phyloP scores from a whole-genome alignment of 2,888 invertebrate genomes.

The Pimpla rufipes region DNA sequence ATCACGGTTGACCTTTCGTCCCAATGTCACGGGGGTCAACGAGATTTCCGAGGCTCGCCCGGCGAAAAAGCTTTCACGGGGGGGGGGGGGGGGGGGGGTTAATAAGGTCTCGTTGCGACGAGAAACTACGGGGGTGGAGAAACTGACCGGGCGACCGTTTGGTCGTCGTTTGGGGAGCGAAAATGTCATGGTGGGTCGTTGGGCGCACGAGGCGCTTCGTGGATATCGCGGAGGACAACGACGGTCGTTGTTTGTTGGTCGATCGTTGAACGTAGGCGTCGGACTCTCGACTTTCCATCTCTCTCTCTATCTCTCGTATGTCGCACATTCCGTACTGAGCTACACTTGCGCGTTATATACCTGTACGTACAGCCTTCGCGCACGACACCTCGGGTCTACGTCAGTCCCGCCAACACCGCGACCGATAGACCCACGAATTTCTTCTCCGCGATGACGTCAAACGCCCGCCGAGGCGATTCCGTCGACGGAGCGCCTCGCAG shows the following conservation, averaged over 20 bases:
- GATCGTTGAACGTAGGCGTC: constrained; percentile 61
- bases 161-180: constrained; percentile 9
- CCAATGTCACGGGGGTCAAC: neutral
- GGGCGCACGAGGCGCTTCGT: constrained; percentile 21
- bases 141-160: constrained; percentile 15
- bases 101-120: constrained; percentile 3
- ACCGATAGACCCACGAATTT: neutral
- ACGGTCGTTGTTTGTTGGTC: constrained; percentile 54
- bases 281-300: constrained; percentile 6
- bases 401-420: constrained; percentile 46
- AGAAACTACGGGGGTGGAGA: neutral
- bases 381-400: constrained; percentile 57
- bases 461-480: neutral
- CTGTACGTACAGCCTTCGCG: neutral
- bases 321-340: constrained; percentile 1
- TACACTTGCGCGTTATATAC: neutral
- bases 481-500: neutral
- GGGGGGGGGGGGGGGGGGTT: too few relatives aligned
- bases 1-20: neutral
- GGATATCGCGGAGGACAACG: constrained; percentile 39
- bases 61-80: too few relatives aligned
- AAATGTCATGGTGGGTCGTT: constrained; percentile 14
- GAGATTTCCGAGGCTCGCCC: too few relatives aligned
- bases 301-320: constrained; percentile 5
- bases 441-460: constrained; percentile 52